phyloP scores from a whole-genome alignment of 2,888 invertebrate species.

The Leptinotarsa juncta region DNA sequence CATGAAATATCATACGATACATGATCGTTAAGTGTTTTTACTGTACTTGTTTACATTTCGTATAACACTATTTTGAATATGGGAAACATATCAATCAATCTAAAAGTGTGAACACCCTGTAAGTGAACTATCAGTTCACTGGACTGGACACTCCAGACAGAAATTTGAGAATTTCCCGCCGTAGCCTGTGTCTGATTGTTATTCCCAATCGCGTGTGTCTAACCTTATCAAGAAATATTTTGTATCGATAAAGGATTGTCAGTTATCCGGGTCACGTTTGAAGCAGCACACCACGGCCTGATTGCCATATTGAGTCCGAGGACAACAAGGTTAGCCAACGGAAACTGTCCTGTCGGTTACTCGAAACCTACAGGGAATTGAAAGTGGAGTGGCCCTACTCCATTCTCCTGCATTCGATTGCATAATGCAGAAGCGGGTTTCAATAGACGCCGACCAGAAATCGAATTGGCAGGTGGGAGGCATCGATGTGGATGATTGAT shows the following conservation, averaged over 20 bases:
- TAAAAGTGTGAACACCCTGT: too few relatives aligned
- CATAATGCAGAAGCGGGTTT: slow-evolving; percentile 12
- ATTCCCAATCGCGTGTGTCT: slow-evolving; percentile 16
- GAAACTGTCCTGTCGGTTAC: slow-evolving; percentile 46
- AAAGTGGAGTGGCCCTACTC: slow-evolving; percentile 11
- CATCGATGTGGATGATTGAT: not conserved
- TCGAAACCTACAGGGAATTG: slow-evolving; percentile 14
- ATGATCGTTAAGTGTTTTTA: too few relatives aligned
- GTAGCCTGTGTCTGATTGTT: slow-evolving; percentile 21
- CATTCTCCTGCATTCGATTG: slow-evolving; percentile 1
- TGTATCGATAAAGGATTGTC: slow-evolving; percentile 33
- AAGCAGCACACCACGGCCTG: slow-evolving; percentile 46
- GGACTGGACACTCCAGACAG: too few relatives aligned
- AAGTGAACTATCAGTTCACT: too few relatives aligned
- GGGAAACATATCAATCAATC: too few relatives aligned
- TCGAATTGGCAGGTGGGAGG: slow-evolving; percentile 14
- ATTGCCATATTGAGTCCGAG: slow-evolving; percentile 55
- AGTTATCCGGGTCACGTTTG: slow-evolving; percentile 50
- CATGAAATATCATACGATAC: too few relatives aligned
- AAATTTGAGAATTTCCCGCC: not conserved
- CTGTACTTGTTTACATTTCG: too few relatives aligned
- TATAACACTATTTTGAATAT: too few relatives aligned
- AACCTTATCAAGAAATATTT: slow-evolving; percentile 34
- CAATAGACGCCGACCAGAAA: slow-evolving; percentile 5
- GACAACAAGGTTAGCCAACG: slow-evolving; percentile 55